Conservation (phyloP, 2,797 vertebrate species). For the Chaenodraco wilsoni region DNA sequence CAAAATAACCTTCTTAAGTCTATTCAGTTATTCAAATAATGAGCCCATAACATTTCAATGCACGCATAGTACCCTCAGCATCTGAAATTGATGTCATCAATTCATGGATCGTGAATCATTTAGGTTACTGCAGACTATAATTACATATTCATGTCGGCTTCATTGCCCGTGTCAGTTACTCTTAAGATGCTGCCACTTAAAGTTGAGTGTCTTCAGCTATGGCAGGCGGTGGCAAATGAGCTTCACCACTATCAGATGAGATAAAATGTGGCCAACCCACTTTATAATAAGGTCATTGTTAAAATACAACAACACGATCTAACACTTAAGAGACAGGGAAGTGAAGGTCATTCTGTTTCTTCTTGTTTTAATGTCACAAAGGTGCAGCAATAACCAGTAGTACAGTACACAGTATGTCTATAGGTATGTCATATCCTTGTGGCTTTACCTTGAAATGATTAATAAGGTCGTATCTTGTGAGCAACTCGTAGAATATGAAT, state of each 20-base stretch:
- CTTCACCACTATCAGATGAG: constrained; percentile 29
- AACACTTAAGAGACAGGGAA: constrained; percentile 11
- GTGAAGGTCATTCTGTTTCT: constrained; percentile 24
- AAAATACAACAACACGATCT: constrained; percentile 30
- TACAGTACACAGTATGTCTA: background rate
- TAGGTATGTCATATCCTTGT: background rate
- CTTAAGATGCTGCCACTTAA: constrained; percentile 47
- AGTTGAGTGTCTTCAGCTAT: constrained; percentile 44
- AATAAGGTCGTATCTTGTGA: constrained; percentile 97
- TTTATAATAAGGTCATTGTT: constrained; percentile 28
- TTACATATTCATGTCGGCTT: constrained; percentile 50
- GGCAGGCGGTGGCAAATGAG: constrained; percentile 39
- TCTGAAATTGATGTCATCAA: constrained; percentile 47
- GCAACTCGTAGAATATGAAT: constrained; percentile 98
- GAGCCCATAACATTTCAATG: constrained; percentile 2
- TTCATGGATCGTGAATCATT: constrained; percentile 41
- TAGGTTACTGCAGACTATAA: constrained; percentile 14
- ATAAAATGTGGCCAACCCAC: constrained; percentile 34
- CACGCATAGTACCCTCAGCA: background rate
- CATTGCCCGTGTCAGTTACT: constrained; percentile 50
- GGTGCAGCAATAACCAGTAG: background rate
- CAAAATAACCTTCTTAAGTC: background rate
- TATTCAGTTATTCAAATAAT: constrained; percentile 27
- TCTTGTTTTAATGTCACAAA: constrained; percentile 22
- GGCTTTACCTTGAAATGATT: constrained; percentile 95